Evolutionary conservation across 2,888 invertebrate species (phyloP).

Genomic region (Enoplolaimus lenunculus): DNA sequence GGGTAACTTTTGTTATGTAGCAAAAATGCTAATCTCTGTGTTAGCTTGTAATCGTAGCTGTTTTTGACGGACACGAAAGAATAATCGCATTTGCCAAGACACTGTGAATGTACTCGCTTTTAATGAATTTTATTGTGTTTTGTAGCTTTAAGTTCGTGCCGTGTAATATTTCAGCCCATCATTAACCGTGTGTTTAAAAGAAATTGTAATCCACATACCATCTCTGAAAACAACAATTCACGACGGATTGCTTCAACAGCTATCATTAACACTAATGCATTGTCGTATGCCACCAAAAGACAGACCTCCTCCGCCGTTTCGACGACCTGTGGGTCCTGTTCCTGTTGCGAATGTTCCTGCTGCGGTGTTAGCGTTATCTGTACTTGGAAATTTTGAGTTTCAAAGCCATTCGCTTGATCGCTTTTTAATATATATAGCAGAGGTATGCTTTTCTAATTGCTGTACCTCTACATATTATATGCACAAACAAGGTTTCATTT

Average conservation of each 20-base stretch:
- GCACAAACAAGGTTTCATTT: no score
- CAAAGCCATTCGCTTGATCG: background rate
- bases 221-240: background rate
- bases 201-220: background rate
- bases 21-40: no score
- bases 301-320: background rate
- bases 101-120: background rate
- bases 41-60: no score
- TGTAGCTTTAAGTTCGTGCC: no score
- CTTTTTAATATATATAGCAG: background rate
- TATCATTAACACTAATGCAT: background rate
- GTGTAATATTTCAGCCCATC: background rate
- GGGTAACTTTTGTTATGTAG: no score
- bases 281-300: background rate
- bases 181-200: background rate
- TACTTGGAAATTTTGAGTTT: background rate
- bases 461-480: no score
- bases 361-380: background rate
- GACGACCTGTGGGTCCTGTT: background rate
- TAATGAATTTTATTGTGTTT: background rate
- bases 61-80: no score
- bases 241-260: background rate
- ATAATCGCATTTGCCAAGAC: no score
- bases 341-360: background rate
- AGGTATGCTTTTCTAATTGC: background rate